Conservation (phyloP, 2,888 invertebrate genomes). For the Microchrysa polita region DNA sequence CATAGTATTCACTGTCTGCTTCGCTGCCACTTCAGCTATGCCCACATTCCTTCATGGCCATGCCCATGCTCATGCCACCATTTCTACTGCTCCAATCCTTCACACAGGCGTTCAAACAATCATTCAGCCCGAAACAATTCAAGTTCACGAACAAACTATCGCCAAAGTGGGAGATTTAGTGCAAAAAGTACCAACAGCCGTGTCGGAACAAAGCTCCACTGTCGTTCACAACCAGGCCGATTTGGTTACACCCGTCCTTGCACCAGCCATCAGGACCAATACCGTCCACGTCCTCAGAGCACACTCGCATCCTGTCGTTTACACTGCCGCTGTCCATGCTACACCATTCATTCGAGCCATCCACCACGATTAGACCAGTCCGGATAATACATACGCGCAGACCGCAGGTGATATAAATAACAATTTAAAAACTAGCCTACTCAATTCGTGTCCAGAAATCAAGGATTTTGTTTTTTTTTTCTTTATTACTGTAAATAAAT, state of each 20-base stretch:
- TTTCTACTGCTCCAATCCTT: slow-evolving; percentile 56
- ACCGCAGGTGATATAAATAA: neutral
- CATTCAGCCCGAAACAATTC: slow-evolving; percentile 58
- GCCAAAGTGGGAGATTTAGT: slow-evolving; percentile 59
- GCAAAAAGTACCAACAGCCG: slow-evolving; percentile 65
- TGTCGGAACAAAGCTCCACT: slow-evolving; percentile 67
- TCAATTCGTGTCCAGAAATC: slow-evolving; percentile 6
- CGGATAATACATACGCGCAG: no score
- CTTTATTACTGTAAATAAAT: slow-evolving; percentile 2
- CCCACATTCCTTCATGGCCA: slow-evolving; percentile 47
- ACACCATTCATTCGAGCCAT: slow-evolving; percentile 48
- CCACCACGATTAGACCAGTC: slow-evolving; percentile 13
- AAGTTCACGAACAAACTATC: slow-evolving; percentile 58
- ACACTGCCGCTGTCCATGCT: slow-evolving; percentile 53
- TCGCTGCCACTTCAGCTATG: slow-evolving; percentile 43
- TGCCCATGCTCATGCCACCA: neutral
- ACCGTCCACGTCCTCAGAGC: slow-evolving; percentile 46
- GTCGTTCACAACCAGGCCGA: slow-evolving; percentile 65
- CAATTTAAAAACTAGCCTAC: neutral
- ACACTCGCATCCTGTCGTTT: slow-evolving; percentile 57
- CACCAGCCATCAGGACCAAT: slow-evolving; percentile 45
- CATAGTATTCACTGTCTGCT: slow-evolving; percentile 50
- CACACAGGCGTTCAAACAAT: slow-evolving; percentile 59
- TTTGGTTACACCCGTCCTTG: slow-evolving; percentile 55
- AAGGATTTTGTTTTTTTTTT: neutral